These are phyloP conservation scores for Falco naumanni DNA, from an alignment of 2,797 vertebrate species.

Conservation along the genomic window DNA sequence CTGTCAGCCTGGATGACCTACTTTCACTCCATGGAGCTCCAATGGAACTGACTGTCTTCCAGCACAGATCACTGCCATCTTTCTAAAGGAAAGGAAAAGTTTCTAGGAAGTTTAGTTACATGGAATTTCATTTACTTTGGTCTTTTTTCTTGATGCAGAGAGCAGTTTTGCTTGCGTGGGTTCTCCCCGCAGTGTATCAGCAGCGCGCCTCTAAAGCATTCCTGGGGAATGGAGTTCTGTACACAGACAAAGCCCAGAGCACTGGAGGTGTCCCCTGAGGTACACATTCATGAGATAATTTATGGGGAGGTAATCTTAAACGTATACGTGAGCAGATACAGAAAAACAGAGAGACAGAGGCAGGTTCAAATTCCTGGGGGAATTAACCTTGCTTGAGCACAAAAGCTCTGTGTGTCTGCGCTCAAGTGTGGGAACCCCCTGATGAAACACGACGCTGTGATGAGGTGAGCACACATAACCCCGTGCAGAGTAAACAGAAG, in stretches of 20 bases:
- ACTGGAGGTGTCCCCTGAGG: not conserved
- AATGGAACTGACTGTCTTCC: not conserved
- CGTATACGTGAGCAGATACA: fast-evolving
- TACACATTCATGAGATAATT: not conserved
- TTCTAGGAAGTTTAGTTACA: not conserved
- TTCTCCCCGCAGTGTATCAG: not conserved
- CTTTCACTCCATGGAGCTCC: not conserved
- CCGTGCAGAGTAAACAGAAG: not conserved
- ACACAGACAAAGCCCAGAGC: not conserved
- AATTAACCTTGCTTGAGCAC: not conserved
- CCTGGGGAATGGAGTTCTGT: not conserved
- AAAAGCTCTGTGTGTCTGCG: not conserved
- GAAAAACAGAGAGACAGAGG: not conserved
- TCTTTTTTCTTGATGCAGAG: not conserved
- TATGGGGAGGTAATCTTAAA: not conserved
- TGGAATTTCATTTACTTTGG: not conserved
- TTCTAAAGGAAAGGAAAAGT: not conserved
- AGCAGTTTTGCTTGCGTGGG: not conserved
- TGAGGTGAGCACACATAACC: not conserved
- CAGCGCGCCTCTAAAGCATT: not conserved
- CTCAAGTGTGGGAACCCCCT: not conserved
- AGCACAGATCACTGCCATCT: not conserved
- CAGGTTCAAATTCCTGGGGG: not conserved
- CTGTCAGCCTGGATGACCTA: not conserved
- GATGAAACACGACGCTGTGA: not conserved